Base-by-base conservation (phyloP, 2,888 invertebrate species). In the Scrobipalpa costella region DNA sequence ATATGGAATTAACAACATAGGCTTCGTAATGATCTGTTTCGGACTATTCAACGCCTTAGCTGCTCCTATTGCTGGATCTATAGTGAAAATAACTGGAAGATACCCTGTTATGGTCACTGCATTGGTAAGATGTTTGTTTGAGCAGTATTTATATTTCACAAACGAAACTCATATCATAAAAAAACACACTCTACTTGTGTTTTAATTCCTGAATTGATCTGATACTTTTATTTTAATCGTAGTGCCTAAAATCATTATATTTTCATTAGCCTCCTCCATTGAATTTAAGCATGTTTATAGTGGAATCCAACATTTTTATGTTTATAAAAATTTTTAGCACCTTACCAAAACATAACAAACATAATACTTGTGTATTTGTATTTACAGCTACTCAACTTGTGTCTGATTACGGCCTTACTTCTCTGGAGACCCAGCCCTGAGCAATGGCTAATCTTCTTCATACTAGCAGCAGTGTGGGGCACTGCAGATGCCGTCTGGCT, bases 11-110 rank as follows among this genome's bases (percentile, higher is more conserved):
- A 94, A 94, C 70, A 96, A 97, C 83, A 97, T 98, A 61, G 98
- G 98, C 0, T 98, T 95, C 80, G 97, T 98, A 62, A 96, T 98
- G 96, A 97, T 98, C 68, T 97, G 97, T 79, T 98, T 97, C 81
- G 98, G 98, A 0, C 93, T 96, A 7, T 95, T 95, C 71, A 97
- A 98, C 78, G 97, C 98, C 0, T 81, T 97, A n/a, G 96, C 96
- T 0, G 97, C 98, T 0, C 94, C 96, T 0, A 84, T 95, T 9
- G 96, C 96, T 0, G 98, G 98, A 0, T 93, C 94, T 0, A 78
- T 97, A 33, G 95, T 95, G 63, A 97, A 96, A 81, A 84, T 95
- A 68, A 94, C 96, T 0, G 98, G 98, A 0, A 92, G 98, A 50
- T 93, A 94, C 59, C 94, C 96, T 0, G 94, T 98, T 64, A 95